phyloP scores from a whole-genome alignment of 2,113 vertebrate species.

The Thomomys bottae region DNA sequence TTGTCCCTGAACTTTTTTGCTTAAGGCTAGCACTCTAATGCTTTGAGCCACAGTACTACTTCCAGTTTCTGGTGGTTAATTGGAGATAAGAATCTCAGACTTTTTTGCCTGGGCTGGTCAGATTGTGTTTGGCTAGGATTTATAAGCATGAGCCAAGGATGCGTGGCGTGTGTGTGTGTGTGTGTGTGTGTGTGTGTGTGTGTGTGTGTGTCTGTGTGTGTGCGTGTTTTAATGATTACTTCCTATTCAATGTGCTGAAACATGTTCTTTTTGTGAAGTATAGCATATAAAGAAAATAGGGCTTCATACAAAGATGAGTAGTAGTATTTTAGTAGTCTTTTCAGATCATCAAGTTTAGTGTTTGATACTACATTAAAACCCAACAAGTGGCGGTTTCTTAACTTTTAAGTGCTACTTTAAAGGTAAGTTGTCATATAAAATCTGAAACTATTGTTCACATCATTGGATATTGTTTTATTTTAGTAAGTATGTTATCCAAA shows the following conservation, averaged over 20 bases:
- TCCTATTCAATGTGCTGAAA: background rate
- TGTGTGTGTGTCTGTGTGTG: no score
- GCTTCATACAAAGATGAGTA: background rate
- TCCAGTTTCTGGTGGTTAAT: no score
- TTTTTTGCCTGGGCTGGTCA: no score
- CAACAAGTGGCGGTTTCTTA: background rate
- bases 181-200: no score
- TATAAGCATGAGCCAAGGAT: no score
- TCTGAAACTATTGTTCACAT: background rate
- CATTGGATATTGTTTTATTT: background rate
- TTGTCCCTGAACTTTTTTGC: no score
- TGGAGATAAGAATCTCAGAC: no score
- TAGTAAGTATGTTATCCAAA: background rate
- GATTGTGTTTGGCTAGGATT: no score
- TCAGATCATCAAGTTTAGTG: background rate
- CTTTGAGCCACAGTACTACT: no score
- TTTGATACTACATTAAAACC: background rate
- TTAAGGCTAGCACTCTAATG: no score
- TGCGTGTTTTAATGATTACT: background rate
- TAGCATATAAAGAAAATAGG: background rate
- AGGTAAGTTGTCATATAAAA: background rate
- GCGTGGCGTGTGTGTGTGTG: no score
- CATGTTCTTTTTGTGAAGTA: background rate
- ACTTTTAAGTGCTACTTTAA: slow-evolving; percentile 30
- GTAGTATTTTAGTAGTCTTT: background rate